These are phyloP conservation scores for Lysandra coridon DNA, from an alignment of 2,888 invertebrate genomes.

Conservation along the genomic window DNA sequence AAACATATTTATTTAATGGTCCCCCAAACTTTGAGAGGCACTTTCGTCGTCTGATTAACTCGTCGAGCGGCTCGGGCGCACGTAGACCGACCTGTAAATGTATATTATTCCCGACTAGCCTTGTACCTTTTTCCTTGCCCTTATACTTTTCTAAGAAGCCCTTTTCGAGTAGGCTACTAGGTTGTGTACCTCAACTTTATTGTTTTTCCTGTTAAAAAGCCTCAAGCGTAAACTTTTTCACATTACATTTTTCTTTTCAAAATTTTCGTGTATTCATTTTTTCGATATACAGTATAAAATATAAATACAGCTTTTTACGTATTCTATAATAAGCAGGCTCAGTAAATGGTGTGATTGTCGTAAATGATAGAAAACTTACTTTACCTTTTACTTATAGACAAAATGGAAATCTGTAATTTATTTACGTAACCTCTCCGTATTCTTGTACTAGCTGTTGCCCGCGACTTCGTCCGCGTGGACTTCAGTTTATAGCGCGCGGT, in stretches of 20 bases:
- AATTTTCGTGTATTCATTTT: neutral
- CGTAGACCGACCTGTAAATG: slow-evolving; percentile 54
- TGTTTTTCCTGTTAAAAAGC: neutral
- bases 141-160: slow-evolving; percentile 33
- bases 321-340: no score
- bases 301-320: no score
- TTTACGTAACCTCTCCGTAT: no score
- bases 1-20: neutral
- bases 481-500: no score
- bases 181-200: neutral
- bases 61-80: slow-evolving; percentile 53
- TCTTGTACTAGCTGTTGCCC: no score
- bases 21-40: slow-evolving; percentile 54
- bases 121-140: slow-evolving; percentile 45
- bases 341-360: no score
- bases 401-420: no score
- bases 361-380: no score
- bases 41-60: slow-evolving; percentile 71
- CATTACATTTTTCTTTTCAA: neutral
- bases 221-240: no score
- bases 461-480: no score
- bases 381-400: no score
- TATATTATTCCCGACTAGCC: slow-evolving; percentile 62
- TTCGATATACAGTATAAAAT: neutral
- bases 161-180: neutral